Percentiles rank a stretch among this genome's conserved stretches.
These are phyloP conservation scores for Artibeus lituratus DNA, from an alignment of 2,797 vertebrate species.

Conservation along the genomic window DNA sequence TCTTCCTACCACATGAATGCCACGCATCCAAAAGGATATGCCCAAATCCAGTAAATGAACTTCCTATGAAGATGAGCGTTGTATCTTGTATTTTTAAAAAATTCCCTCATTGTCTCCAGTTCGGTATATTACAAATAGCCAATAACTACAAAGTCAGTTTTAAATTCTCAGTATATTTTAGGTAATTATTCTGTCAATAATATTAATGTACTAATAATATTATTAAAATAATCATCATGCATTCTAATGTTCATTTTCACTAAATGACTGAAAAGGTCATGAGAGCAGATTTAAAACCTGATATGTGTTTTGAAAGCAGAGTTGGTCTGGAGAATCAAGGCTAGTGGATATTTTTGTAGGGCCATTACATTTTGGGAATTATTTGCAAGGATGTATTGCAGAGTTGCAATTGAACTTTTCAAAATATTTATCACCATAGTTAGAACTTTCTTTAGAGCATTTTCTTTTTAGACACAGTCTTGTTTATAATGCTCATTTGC, in stretches of 20 bases:
- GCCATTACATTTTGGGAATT: constrained; percentile 18
- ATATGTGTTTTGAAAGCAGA: background rate
- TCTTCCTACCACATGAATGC: background rate
- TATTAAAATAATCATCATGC: constrained; percentile 29
- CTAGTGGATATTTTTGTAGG: background rate
- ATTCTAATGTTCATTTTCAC: constrained; percentile 12
- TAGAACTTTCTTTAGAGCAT: constrained; percentile 43
- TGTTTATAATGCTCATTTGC: constrained; percentile 37
- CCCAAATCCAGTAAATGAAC: background rate
- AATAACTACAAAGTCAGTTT: background rate
- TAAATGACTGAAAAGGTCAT: background rate
- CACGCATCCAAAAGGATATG: background rate
- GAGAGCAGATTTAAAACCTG: constrained; percentile 15
- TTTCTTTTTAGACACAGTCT: constrained; percentile 43
- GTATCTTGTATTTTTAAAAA: background rate
- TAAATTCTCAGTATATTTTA: background rate
- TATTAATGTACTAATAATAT: background rate
- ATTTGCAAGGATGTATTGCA: constrained; percentile 23
- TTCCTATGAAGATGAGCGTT: background rate
- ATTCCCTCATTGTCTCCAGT: background rate
- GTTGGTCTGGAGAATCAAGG: background rate
- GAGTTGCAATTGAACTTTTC: constrained; percentile 31
- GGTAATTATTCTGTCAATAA: background rate
- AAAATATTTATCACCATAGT: constrained; percentile 45
- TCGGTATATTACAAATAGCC: background rate